These are phyloP conservation scores for Chrysoperla carnea DNA, from an alignment of 1,140 invertebrate genomes.

Conservation along the genomic window DNA sequence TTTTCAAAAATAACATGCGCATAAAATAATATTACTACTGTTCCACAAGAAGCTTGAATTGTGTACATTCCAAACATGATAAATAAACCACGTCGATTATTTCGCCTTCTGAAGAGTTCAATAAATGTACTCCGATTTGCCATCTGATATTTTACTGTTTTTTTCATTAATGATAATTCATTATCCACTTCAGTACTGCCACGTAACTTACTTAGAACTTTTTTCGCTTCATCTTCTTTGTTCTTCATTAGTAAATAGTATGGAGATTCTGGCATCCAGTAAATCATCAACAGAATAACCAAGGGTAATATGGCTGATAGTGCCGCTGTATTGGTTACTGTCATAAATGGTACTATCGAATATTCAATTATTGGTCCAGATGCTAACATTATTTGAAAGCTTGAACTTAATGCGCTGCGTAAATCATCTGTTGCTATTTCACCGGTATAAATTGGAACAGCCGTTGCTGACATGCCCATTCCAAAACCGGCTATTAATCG, in stretches of 20 bases:
- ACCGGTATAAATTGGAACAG: slow-evolving; percentile 1
- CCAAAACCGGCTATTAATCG: too few species aligned
- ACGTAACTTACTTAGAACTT: slow-evolving; percentile 29
- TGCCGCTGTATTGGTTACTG: background rate
- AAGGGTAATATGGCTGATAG: slow-evolving; percentile 5
- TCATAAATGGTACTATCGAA: background rate
- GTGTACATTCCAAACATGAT: slow-evolving; percentile 28
- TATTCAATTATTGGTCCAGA: background rate
- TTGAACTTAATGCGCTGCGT: background rate
- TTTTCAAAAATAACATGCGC: slow-evolving; percentile 24
- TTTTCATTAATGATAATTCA: slow-evolving; percentile 23
- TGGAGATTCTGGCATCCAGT: slow-evolving; percentile 14
- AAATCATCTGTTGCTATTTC: slow-evolving; percentile 2
- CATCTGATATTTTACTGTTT: slow-evolving; percentile 12
- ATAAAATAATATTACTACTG: slow-evolving; percentile 36
- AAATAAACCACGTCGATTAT: slow-evolving; percentile 13
- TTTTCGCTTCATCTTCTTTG: slow-evolving; percentile 24
- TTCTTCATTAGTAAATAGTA: slow-evolving; percentile 15
- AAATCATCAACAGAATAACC: slow-evolving; percentile 8
- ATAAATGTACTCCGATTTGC: slow-evolving; percentile 10
- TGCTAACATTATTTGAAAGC: background rate
- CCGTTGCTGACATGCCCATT: too few species aligned
- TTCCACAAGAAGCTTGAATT: slow-evolving; percentile 29
- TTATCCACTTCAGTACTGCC: slow-evolving; percentile 22
- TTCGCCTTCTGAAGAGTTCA: slow-evolving; percentile 11